Base-by-base conservation (phyloP, 1,140 invertebrate species). In the Ladona fulva region DNA sequence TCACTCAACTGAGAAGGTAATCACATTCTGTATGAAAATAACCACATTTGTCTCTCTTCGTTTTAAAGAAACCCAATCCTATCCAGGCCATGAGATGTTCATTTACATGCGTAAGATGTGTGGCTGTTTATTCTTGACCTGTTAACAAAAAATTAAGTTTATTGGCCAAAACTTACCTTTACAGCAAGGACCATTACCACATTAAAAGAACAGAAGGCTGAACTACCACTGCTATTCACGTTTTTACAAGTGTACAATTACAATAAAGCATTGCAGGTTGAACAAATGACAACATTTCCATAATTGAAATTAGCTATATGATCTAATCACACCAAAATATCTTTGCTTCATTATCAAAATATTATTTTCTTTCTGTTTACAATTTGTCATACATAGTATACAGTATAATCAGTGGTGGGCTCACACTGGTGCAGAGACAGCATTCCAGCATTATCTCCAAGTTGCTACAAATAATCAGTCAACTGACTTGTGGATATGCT, bases 381-480 rank as follows among this genome's bases (percentile, higher is more conserved):
- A 66, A 19, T 22, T 66, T 66, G 1, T 66, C 52, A 66, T 22
- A 66, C 29, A 37, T 37, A 22, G 52, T 3, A 66, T 22, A 66
- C 52, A 66, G 14, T 66, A 66, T 6, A 6, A 66, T 66, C 52
- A 66, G 52, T 66, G 52, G 52, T 66, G 14, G 12, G 52, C 52
- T 66, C 52, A 66, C 52, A 66, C 3, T 66, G 16, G 52, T 16
- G 52, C 12, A 66, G 52, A 66, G 52, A 66, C 52, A 66, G 16
- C 52, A 66, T 66, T 66, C 52, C 52, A 66, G 52, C 52, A 66
- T 66, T 66, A 66, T 66, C 52, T 66, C n/a, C 16, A 22, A 66
- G 52, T 66, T 66, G 52, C 52, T 66, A 66, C 52, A 66, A 66
- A 66, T 66, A 66, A 66, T 66, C 52, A 66, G 52, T 66, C 52